Conservation (phyloP, 2,797 vertebrate genomes). For the Lithobates pipiens region DNA sequence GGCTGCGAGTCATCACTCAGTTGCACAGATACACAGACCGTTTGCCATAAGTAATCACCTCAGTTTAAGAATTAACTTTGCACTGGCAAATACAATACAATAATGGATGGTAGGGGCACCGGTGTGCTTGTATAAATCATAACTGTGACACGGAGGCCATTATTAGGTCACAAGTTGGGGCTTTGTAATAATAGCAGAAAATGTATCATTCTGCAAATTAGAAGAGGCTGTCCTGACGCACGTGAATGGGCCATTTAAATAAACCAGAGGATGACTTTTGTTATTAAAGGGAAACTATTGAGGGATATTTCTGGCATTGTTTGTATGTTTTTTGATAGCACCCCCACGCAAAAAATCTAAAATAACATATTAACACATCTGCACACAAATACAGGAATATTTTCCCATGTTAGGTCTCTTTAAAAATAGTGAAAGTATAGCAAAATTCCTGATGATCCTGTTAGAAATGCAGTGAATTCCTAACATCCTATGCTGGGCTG, state of each 20-base stretch:
- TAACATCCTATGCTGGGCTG: too few species aligned
- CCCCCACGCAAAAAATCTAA: too few species aligned
- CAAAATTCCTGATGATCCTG: too few species aligned
- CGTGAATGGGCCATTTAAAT: conserved; percentile 1
- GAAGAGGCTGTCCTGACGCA: conserved; percentile 39
- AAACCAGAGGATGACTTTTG: neutral
- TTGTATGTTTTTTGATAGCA: neutral
- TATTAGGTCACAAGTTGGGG: conserved; percentile 52
- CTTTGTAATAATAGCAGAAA: conserved; percentile 15
- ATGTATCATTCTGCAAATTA: neutral
- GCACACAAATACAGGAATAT: too few species aligned
- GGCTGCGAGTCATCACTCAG: conserved; percentile 73
- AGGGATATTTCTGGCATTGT: neutral
- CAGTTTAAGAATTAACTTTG: conserved; percentile 71
- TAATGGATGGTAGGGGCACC: conserved; percentile 60
- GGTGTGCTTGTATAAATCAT: conserved; percentile 65
- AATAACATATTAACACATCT: too few species aligned
- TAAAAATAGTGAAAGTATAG: too few species aligned
- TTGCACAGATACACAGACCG: conserved; percentile 67
- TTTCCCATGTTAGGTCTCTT: too few species aligned
- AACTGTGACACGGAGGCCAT: conserved; percentile 67
- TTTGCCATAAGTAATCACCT: conserved; percentile 74
- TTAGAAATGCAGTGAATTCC: too few species aligned
- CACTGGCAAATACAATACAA: conserved; percentile 41
- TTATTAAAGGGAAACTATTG: neutral